Evolutionary conservation across 2,797 vertebrate species (phyloP).

Genomic region (Pseudochromis fuscus): DNA sequence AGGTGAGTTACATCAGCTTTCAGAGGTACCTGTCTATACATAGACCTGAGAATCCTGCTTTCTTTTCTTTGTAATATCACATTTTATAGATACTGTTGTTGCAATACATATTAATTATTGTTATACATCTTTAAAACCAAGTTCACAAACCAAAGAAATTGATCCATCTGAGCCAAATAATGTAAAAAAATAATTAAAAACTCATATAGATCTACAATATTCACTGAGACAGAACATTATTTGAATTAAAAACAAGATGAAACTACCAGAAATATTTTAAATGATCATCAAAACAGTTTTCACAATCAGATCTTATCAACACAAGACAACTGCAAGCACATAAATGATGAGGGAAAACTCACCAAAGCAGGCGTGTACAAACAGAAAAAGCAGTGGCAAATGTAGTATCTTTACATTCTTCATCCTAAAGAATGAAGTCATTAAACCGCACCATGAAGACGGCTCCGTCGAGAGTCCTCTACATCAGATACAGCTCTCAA

Average conservation of each 20-base stretch:
- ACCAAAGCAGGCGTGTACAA: conserved; percentile 89
- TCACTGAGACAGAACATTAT: conserved; percentile 39
- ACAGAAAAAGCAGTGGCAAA: conserved; percentile 82
- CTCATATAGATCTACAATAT: not conserved
- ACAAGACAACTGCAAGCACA: not conserved
- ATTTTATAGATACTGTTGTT: not conserved
- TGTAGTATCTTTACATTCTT: conserved; percentile 82
- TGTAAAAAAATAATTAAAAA: not conserved
- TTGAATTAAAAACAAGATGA: conserved; percentile 10
- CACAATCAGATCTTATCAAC: conserved; percentile 25
- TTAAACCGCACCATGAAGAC: conserved; percentile 71
- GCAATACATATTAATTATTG: not conserved
- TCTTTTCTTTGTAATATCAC: not conserved
- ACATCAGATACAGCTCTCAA: conserved; percentile 73
- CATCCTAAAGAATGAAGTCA: conserved; percentile 85
- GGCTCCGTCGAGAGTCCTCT: conserved; percentile 51
- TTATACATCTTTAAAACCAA: not conserved
- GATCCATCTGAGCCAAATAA: not conserved
- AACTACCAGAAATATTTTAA: not conserved
- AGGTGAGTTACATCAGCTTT: conserved; percentile 68
- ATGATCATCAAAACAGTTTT: conserved; percentile 13
- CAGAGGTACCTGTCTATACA: conserved; percentile 56
- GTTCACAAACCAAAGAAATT: not conserved
- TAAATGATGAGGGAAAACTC: conserved; percentile 78
- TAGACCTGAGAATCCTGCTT: conserved; percentile 26